Base-by-base conservation (phyloP, 2,113 vertebrate species). In the Elaphurus davidianus region DNA sequence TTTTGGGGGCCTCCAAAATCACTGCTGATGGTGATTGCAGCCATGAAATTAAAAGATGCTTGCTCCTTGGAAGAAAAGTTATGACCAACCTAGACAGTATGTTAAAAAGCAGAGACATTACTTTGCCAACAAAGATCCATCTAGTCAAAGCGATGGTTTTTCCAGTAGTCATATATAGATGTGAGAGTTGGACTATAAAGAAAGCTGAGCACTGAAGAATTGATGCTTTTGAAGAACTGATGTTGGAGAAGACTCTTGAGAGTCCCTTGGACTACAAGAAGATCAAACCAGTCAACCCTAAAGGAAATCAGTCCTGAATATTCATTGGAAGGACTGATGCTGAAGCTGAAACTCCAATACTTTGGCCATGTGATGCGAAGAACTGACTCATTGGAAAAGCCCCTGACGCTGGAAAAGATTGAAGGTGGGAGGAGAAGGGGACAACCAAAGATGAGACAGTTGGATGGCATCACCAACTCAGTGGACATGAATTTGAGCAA, bases 371-470 rank as follows among this genome's bases (percentile, higher is more conserved):
- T 67, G 33, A 67, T 67, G 64, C 0, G 0, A 67, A 67, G 16
- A 67, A 36, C 17, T 67, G 17, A 67, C 33, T 67, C 33, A 67
- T 67, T 21, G n/a, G 33, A 67, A 67, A 67, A 67, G 64, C 10
- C 17, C 17, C 33, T 67, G 33, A 67, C 11, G 8, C n/a, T 67
- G 64, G 33, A 21, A 67, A 36, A 36, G 33, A 36, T 21, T 36
- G 33, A 36, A 21, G 33, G 33, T 0, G 4, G 64, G n/a, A 67
- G 64, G 64, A 67, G 64, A 67, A 36, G 33, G 33, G 33, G 17
- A 21, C 0, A 0, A 67, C 64, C 5, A 8, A 67, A 4, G 33
- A 71, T 71, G 64, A 36, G 17, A 11, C 0, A 0, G 16, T 36
- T 36, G 64, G 4, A 21, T 71, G 64, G 9, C n/a, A 71, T n/a